Evolutionary conservation across 2,888 invertebrate genomes (phyloP), one percentile per base, ranked within the genome.

Genomic region (Stenoptilia bipunctidactyla): DNA sequence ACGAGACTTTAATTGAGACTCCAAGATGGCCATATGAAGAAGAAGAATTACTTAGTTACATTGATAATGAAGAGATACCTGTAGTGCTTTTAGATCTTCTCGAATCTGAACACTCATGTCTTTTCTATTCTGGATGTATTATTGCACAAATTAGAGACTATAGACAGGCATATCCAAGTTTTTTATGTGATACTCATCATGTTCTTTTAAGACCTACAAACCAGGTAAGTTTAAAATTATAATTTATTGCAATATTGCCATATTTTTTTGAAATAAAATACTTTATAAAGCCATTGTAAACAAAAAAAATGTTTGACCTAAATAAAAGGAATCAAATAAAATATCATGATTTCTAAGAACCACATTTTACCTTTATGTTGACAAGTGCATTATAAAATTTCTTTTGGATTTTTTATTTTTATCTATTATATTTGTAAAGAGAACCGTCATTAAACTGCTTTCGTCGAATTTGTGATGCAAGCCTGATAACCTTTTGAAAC

Each of bases 51-150:
- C 84, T 97, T 51, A 90, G 92, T 61, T 94, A 92, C 67, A 91
- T 97, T 58, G 94, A 96, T 71, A 92, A 92, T 73, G 95, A 95
- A 71, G 92, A 96, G 79, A 82, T 97, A 64, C 97, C 97, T 38
- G 92, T 94, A 45, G 89, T 92, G 61, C 85, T 97, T 42, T 86
- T 94, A 46, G 94, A 96, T 68, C 79, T 96, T 50, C 77, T 97
- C 45, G 94, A 94, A 65, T 87, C 90, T 6, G 91, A 92, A 62
- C 90, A 93, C 64, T 92, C 93, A 39, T 92, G 92, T 72, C 86
- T 97, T 45, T 93, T 95, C 80, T 95, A 96, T 72, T 93, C 91
- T 53, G 96, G 96, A 46, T 95, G 96, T 82, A 91, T 97, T 48
- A 92, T 96, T 65, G 93, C 92, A 54, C 94, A 96, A 86, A 89